Base-by-base conservation (phyloP, 92 coral and sea anemone species). In the Porites lobata region DNA sequence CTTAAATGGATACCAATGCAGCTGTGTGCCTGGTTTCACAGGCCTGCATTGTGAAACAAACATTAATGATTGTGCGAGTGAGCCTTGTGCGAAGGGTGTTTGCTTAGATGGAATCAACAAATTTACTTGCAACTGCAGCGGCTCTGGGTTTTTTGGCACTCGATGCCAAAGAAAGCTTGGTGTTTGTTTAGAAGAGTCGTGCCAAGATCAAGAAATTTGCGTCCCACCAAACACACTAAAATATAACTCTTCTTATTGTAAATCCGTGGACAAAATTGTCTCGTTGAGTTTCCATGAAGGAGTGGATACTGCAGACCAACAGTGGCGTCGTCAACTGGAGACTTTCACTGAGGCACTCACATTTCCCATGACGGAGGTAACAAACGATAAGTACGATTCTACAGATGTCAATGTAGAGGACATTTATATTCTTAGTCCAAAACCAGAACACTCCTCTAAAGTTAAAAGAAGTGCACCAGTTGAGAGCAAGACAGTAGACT, bases 111-210 rank as follows among this genome's bases (percentile, higher is more conserved):
- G 95, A 1, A 67, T 95, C 47, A 56, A 81, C 77, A 82, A 72
- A 20, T 94, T 98, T 50, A 89, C 79, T 12, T 98, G 99, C 75
- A n/a, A 75, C 65, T 98, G 99, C 62, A 14, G 58, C 53, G 93
- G 93, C 29, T n/a, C 72, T 7, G 98, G 94, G 4, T 98, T 69
- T 77, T 70, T 56, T 5, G 95, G 96, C 5, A 81, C 98, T 74
- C 95, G 65, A 50, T 98, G 99, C 82, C 92, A 94, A 50, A 52
- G 94, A 61, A 81, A 64, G 58, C 59, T 47, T 79, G 81, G 76
- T 7, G 94, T 89, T 58, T 95, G 99, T 72, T n/a, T 26, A 12
- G 32, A 58, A 59, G 52, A 88, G 17, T 51, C 90, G 0, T 98
- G 96, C 80, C 69, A 67, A 19, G 64, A 68, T 13, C 69, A 84